Evolutionary conservation across 2,113 vertebrate species (phyloP), one percentile per base, ranked within the genome.

Genomic region (Hydrochoerus hydrochaeris): DNA sequence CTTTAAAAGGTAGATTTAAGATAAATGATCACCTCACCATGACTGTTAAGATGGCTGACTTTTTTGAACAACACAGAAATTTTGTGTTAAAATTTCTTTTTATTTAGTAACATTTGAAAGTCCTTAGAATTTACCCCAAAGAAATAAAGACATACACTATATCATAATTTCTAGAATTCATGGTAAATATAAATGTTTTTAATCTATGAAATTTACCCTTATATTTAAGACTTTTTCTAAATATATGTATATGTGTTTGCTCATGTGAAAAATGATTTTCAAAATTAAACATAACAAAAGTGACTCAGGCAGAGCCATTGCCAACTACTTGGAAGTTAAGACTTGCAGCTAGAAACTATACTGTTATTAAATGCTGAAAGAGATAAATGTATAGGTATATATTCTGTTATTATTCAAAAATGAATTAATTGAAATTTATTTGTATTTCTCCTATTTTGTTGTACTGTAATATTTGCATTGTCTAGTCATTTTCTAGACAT

Each of bases 391-490:
- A 10, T 77, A n/a, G 28, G 32, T 32, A 52, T 65, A 32, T 67
- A 82, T 52, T 78, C 16, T 86, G 32, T 63, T 28, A 49, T 88
- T 54, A n/a, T 38, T 95, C 14, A 83, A 94, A 91, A 95, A 96
- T 16, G 35, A 73, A 90, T 35, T 49, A 92, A 92, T 77, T 26
- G 44, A 69, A 35, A 46, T 52, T 46, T 60, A 54, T 46, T 44
- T 3, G 5, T 46, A 11, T 6, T 63, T 92, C 7, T 3, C 2
- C 1, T 8, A 46, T 5, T 57, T 86, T 65, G 30, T 52, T 94
- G 5, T 49, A 71, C 2, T 49, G 1, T 71, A 63, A 77, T 85
- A 77, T 58, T 94, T 90, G 52, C 58, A 87, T 94, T 63, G 86
- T 22, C 88, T 26, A 81, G 85, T 67, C 60, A 54, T 85, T 90